Evolutionary conservation across 1,140 invertebrate genomes (phyloP).

Genomic region (Drosophila lacteicornis): DNA sequence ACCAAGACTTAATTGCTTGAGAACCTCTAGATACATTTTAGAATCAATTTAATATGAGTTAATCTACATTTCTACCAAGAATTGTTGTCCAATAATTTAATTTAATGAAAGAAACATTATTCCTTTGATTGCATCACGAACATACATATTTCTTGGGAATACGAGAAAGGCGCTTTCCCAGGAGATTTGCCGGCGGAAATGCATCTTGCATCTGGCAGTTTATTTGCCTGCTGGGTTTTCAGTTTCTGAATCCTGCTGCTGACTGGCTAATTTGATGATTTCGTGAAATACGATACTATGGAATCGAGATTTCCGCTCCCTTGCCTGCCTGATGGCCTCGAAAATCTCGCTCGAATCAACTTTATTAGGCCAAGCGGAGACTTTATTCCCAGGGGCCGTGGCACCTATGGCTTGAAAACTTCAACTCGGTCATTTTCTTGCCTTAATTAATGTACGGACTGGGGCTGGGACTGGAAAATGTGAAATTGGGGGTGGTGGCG

Average conservation of each 20-base stretch:
- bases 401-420: conserved; percentile 13
- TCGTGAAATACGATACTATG: conserved; percentile 49
- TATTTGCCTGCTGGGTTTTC: conserved; percentile 4
- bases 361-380: conserved; percentile 10
- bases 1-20: too few species aligned
- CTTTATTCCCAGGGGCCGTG: background rate
- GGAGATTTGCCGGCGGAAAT: conserved; percentile 2
- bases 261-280: conserved; percentile 57
- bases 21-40: too few species aligned
- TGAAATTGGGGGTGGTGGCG: background rate
- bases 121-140: too few species aligned
- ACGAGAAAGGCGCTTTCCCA: too few species aligned
- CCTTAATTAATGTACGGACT: conserved; percentile 68
- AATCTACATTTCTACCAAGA: too few species aligned
- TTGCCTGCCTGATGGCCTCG: conserved; percentile 17
- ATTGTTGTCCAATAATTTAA: too few species aligned
- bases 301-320: conserved; percentile 39
- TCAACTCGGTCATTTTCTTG: conserved; percentile 55
- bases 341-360: conserved; percentile 28
- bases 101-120: too few species aligned
- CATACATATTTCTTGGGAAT: too few species aligned
- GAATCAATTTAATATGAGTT: too few species aligned
- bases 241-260: conserved; percentile 29
- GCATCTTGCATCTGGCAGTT: conserved; percentile 21
- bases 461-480: background rate